phyloP scores from a whole-genome alignment of 2,797 vertebrate genomes.

The Hapalemur alaotrensis region DNA sequence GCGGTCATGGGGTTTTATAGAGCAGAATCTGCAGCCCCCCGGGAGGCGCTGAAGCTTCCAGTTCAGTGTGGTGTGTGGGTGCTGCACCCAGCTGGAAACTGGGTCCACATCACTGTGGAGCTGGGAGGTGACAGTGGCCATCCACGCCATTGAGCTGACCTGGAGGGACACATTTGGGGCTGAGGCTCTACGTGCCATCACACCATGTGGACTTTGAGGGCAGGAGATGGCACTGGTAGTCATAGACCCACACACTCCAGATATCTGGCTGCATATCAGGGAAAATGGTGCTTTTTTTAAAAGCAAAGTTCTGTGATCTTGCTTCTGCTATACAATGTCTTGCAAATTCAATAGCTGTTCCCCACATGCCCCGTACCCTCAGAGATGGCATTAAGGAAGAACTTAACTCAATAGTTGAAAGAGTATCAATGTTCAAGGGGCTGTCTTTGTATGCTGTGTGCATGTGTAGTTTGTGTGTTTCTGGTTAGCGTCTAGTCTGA shows the following conservation, averaged over 20 bases:
- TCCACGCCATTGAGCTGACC: neutral
- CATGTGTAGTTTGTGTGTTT: neutral
- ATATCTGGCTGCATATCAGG: neutral
- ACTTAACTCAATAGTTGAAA: neutral
- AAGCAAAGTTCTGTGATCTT: neutral
- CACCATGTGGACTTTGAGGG: too few relatives aligned
- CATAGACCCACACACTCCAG: neutral
- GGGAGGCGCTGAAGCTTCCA: neutral
- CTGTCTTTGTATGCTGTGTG: neutral
- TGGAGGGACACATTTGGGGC: neutral
- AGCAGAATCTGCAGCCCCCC: neutral
- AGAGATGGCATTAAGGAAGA: neutral
- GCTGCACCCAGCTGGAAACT: neutral
- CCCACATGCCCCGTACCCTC: neutral
- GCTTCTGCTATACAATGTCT: neutral
- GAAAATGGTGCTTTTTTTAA: neutral
- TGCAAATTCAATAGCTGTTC: neutral
- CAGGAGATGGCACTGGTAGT: neutral
- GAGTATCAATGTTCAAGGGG: neutral
- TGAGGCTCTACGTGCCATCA: neutral
- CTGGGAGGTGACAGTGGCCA: neutral
- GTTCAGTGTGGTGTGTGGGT: neutral
- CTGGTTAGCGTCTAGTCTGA: neutral
- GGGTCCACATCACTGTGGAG: neutral
- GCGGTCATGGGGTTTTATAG: neutral